Base-by-base conservation (phyloP, 2,113 vertebrate genomes). In the Lipotes vexillifer region DNA sequence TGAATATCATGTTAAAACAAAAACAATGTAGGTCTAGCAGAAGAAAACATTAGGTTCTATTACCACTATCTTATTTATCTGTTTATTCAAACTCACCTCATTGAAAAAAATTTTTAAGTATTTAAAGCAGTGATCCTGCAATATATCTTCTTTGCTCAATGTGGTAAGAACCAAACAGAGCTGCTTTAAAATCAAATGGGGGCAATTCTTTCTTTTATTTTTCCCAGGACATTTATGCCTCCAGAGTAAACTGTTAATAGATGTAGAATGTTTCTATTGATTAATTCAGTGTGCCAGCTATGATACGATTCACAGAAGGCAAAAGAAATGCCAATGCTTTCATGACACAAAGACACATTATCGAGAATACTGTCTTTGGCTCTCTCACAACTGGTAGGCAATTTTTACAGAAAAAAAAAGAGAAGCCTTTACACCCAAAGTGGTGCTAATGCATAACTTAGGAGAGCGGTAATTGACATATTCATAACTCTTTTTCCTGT, bases 161-260 rank as follows among this genome's bases (percentile, higher is more conserved):
- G 21, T 46, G 72, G 38, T 78, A 38, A 69, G 36, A 21, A 38
- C 4, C 18, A 69, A 38, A 72, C 0, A 88, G n/a, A 90, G 38
- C 6, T 88, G 17, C 52, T 89, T 74, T 63, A 65, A 92, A 71
- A 61, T 92, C 23, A 94, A 86, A 72, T 59, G 9, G 63, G 17
- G 8, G 21, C 3, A 38, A 55, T 69, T 83, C 10, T 88, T 92
- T 82, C 31, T 82, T 95, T 93, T 41, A 78, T 9, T 85, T 88
- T 96, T 94, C 41, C 27, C 23, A 68, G 46, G 49, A 91, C 36
- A 89, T 88, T 91, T 84, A 55, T 69, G 4, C 12, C 36, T n/a
- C 52, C 18, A 59, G 52, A 97, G 74, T 55, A 89, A 88, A 86
- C n/a, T 92, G 75, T 80, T 91, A 92, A 87, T 93, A 88, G 87